Percentiles rank a stretch among this genome's conserved stretches.
phyloP scores from a whole-genome alignment of 2,888 invertebrate species.

The Molorchus minor region DNA sequence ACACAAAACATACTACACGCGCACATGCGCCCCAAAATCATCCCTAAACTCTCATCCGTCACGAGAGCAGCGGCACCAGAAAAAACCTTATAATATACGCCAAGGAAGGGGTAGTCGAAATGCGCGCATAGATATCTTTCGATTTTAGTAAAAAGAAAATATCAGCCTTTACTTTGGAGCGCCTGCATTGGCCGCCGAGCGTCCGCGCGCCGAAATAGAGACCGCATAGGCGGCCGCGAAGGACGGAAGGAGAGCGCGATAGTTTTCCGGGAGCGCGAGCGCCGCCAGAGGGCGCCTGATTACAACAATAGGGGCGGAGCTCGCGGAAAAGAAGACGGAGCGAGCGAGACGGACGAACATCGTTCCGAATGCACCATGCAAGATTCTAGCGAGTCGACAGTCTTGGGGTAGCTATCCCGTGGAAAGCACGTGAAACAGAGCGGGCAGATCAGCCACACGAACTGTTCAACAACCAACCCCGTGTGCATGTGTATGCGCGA shows the following conservation, averaged over 20 bases:
- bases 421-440: conserved; percentile 65
- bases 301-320: conserved; percentile 71
- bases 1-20: conserved; percentile 39
- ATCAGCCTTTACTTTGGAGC: conserved; percentile 55
- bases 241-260: conserved; percentile 29
- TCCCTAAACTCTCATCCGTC: conserved; percentile 55
- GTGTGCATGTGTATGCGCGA: too few relatives aligned
- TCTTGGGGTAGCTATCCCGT: conserved; percentile 69
- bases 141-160: conserved; percentile 64
- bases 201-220: conserved; percentile 31
- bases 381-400: conserved; percentile 58
- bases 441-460: conserved; percentile 9
- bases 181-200: conserved; percentile 40
- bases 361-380: conserved; percentile 69
- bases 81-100: conserved; percentile 55
- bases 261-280: conserved; percentile 28
- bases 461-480: too few relatives aligned
- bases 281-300: conserved; percentile 59
- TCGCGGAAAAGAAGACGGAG: conserved; percentile 64
- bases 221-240: conserved; percentile 13
- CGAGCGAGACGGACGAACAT: conserved; percentile 49
- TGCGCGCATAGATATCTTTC: conserved; percentile 58
- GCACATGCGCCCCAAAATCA: conserved; percentile 54
- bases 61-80: too few relatives aligned
- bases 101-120: conserved; percentile 54